phyloP scores from a whole-genome alignment of 2,113 vertebrate species.

The Phyllostomus hastatus region DNA sequence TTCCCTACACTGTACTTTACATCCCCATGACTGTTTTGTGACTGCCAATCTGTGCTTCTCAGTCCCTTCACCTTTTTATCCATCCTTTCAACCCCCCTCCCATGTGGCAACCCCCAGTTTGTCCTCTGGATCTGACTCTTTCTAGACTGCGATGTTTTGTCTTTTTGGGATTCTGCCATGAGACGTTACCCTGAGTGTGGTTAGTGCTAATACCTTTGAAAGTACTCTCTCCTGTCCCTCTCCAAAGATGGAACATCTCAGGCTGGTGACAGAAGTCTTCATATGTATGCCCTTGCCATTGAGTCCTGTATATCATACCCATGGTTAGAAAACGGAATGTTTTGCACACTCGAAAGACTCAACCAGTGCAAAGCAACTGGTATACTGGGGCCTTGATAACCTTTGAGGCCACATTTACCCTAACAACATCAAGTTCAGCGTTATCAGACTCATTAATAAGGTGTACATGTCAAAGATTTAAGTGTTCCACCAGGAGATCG shows the following conservation, averaged over 20 bases:
- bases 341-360: neutral
- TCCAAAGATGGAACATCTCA: neutral
- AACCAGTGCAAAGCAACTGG: neutral
- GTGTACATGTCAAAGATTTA: neutral
- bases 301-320: neutral
- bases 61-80: too few species aligned
- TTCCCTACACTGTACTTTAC: too few species aligned
- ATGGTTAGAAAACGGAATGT: neutral
- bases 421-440: neutral
- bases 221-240: neutral
- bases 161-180: neutral
- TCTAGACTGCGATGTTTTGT: neutral
- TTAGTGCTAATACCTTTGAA: neutral
- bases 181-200: neutral
- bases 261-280: neutral
- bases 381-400: neutral
- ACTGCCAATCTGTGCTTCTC: too few species aligned
- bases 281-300: neutral
- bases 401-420: neutral
- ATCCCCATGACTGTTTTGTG: too few species aligned
- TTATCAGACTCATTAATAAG: neutral
- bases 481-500: neutral
- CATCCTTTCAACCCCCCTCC: too few species aligned
- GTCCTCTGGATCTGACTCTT: too few species aligned
- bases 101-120: too few species aligned